Base-by-base conservation (phyloP, 2,113 vertebrate species). In the Ctenodactylus gundi region DNA sequence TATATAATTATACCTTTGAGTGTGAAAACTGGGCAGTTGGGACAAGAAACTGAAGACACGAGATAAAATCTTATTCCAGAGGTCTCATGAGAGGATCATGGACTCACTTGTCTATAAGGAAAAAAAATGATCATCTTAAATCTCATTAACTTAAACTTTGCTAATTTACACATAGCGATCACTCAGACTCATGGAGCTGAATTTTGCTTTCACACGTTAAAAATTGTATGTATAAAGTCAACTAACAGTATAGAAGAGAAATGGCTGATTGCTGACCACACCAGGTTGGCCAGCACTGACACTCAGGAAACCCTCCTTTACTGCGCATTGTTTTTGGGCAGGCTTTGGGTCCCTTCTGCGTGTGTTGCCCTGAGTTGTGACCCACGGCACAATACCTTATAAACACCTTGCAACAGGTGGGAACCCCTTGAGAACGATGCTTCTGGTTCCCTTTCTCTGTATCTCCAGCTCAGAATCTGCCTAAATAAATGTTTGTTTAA, bases 161-260 rank as follows among this genome's bases (percentile, higher is more conserved):
- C 85, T 95, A 75, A 94, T 91, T 94, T 94, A 93, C 78, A 89
- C 83, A 93, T 89, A 87, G 27, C 81, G 92, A 83, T 95, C 73
- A 60, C 31, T 95, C 94, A 93, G 73, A 55, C 18, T 31, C 29
- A 23, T 25, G 17, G 75, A 84, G 36, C 86, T 95, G 85, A 89
- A 62, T 85, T 94, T 57, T 94, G 64, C 53, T 62, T 95, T 73
- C 89, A 36, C 6, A 73, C 13, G 82, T 89, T 95, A 70, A 93
- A 91, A 94, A 94, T 70, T 81, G 29, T 83, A 83, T 80, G 62
- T 83, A 44, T 80, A 60, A 76, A 86, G 31, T 85, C 78, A 95
- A 88, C 11, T 36, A 81, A 49, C 73, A 96, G 62, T 58, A 55
- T 93, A 64, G 41, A 82, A 70, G 70, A n/a, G 41, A 92, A 94